Base-by-base conservation (phyloP, 2,113 vertebrate species). In the Nesoenas mayeri region DNA sequence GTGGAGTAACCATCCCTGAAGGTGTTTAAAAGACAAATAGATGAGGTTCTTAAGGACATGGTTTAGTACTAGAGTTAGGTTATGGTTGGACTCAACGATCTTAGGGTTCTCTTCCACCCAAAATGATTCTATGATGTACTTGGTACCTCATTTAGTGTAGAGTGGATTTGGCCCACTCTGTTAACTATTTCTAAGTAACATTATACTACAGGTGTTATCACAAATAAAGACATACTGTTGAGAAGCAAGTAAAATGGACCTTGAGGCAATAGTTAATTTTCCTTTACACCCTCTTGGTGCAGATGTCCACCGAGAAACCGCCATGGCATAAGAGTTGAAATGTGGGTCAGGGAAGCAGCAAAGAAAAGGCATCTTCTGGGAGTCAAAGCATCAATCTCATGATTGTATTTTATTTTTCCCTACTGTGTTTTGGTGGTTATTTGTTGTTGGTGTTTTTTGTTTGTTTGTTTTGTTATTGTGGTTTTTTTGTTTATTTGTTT, bases 251-350 rank as follows among this genome's bases (percentile, higher is more conserved):
- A 72, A 93, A 78, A 20, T 72, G 10, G 24, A 51, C 11, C 40
- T 70, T 40, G 44, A 44, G 79, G n/a, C 16, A 69, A 73, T 64
- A 77, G 47, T 47, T 47, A 14, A 3, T 51, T 15, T 61, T 29
- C 20, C 8, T 79, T 94, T 66, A 54, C 5, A 38, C 7, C 25
- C 74, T 15, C 28, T 66, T 47, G 32, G 18, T 83, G 47, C 15
- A 31, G 6, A 0, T 10, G 15, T 40, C 36, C 5, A 5, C 1
- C 24, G 54, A 80, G 72, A 70, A 88, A 64, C 24, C 0, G 0
- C 31, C 25, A 1, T 13, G 34, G 11, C 22, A 26, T 21, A 60
- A 65, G 57, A 65, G 11, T 10, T 16, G 50, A 69, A 83, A 25
- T 4, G 4, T 1, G 14, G 9, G 32, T 88, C 14, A 56, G 69